Percentiles rank a stretch among this genome's conserved stretches.
Conservation (phyloP, 2,797 vertebrate species). For the Pelodytes ibericus region DNA sequence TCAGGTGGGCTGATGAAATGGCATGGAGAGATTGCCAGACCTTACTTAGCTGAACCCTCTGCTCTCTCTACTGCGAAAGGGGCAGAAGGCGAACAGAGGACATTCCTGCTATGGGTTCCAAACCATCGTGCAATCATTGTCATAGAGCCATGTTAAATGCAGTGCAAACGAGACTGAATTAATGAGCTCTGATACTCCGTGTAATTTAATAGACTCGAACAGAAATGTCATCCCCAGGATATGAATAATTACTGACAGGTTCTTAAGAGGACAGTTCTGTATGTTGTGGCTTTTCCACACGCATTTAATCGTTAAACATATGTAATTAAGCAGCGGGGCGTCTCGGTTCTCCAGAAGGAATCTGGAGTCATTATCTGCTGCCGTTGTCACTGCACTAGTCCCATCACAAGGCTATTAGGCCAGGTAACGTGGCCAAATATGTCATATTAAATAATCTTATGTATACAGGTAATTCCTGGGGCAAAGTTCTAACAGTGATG, state of each 20-base stretch:
- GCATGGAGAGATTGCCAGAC: too few relatives aligned
- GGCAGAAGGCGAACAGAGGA: background rate
- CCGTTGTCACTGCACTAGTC: too few relatives aligned
- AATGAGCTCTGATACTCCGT: slow-evolving; percentile 17
- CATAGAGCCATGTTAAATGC: slow-evolving; percentile 26
- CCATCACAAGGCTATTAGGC: too few relatives aligned
- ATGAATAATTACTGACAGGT: slow-evolving; percentile 17
- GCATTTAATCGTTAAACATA: slow-evolving; percentile 27
- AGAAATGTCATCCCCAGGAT: slow-evolving; percentile 21
- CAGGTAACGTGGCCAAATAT: too few relatives aligned
- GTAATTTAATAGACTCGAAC: slow-evolving; percentile 11
- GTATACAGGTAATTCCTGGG: too few relatives aligned
- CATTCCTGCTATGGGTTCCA: background rate
- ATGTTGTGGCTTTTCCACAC: background rate
- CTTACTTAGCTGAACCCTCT: too few relatives aligned
- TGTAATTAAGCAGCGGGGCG: slow-evolving; percentile 45
- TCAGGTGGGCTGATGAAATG: too few relatives aligned
- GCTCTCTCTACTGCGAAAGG: background rate
- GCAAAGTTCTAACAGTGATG: too few relatives aligned
- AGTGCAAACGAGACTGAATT: background rate
- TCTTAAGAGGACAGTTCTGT: slow-evolving; percentile 22
- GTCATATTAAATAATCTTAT: too few relatives aligned
- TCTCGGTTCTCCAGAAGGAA: background rate
- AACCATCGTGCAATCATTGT: slow-evolving; percentile 3
- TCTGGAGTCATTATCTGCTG: too few relatives aligned